A percentile compares a stretch with the other conserved stretches of the same genome.
Evolutionary conservation across 2,797 vertebrate species (phyloP).

Genomic region (Ctenopoma multispine): DNA sequence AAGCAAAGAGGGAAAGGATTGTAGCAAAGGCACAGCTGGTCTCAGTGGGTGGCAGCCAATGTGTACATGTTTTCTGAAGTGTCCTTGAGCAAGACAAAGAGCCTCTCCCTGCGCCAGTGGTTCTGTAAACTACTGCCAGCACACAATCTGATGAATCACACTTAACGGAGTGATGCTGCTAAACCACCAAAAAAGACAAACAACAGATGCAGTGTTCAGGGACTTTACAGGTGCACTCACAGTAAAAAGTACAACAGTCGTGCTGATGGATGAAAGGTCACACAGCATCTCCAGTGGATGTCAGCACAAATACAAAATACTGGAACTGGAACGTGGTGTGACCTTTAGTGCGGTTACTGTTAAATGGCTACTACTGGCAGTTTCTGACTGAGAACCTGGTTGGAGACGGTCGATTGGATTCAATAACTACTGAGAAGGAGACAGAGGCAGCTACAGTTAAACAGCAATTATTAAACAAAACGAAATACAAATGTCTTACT

Average conservation of each 20-base stretch:
- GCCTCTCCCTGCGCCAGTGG: neutral
- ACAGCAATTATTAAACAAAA: too few species aligned
- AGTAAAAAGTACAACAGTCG: neutral
- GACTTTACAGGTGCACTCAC: neutral
- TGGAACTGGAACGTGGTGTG: neutral
- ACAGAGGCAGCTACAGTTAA: too few species aligned
- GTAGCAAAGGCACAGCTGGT: neutral
- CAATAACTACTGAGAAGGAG: too few species aligned
- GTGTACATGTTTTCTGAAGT: neutral
- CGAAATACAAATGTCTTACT: too few species aligned
- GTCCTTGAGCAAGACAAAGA: neutral
- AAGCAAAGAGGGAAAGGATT: neutral
- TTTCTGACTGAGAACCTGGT: constrained; percentile 87
- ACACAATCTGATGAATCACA: neutral
- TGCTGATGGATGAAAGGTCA: constrained; percentile 8
- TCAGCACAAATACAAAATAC: neutral
- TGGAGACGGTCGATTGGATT: constrained; percentile 89
- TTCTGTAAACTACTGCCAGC: neutral
- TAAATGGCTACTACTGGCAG: constrained; percentile 35
- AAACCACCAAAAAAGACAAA: neutral
- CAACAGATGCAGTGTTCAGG: neutral
- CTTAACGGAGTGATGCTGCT: neutral
- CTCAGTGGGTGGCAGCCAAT: neutral
- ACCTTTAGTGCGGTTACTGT: neutral
- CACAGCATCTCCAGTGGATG: neutral